These are phyloP conservation scores for Nibea albiflora DNA, from an alignment of 2,113 vertebrate species.

Conservation along the genomic window DNA sequence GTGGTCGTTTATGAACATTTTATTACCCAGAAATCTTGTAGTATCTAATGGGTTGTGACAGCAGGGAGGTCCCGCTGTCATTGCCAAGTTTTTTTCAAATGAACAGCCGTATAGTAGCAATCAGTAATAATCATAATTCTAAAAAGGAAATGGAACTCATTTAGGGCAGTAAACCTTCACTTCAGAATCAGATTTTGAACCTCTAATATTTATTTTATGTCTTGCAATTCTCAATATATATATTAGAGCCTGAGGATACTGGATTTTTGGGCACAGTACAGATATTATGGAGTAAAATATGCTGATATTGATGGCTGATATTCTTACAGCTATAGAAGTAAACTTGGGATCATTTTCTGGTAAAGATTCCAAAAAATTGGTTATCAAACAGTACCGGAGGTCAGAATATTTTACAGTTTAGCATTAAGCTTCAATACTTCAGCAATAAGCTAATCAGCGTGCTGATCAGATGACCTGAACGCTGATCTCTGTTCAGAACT, in stretches of 20 bases:
- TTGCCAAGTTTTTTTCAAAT: background rate
- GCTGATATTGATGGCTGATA: no score
- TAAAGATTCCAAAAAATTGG: no score
- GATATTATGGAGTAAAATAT: no score
- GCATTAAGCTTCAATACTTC: no score
- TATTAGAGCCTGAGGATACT: no score
- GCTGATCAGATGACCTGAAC: background rate
- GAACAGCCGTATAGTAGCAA: background rate
- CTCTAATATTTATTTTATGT: background rate
- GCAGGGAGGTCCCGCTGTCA: background rate
- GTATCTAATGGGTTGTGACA: background rate
- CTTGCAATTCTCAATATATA: no score
- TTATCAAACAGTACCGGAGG: no score
- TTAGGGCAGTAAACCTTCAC: background rate
- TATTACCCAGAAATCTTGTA: background rate
- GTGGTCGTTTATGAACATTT: background rate
- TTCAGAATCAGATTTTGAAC: background rate
- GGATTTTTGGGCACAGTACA: no score
- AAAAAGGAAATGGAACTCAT: background rate
- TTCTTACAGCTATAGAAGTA: no score
- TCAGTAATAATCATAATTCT: background rate
- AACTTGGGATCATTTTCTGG: no score
- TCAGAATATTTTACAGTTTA: no score
- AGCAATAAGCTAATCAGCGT: no score
- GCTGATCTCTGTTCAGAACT: constrained; percentile 32